A percentile compares a stretch with the other conserved stretches of the same genome.
Conservation (phyloP, 1,140 invertebrate species). For the Armadillidium nasatum region DNA sequence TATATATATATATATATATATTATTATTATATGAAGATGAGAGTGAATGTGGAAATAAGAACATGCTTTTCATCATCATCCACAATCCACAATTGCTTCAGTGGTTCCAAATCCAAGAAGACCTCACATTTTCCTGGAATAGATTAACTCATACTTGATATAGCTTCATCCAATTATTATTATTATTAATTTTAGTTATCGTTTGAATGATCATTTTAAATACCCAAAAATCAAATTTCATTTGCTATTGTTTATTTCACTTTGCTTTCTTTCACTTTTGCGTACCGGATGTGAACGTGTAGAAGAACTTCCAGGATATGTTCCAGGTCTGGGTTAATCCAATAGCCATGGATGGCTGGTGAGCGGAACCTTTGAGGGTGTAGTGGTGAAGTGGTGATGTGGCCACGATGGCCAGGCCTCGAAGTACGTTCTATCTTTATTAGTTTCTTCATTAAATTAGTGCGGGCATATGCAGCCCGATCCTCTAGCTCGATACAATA, state of each 20-base stretch:
- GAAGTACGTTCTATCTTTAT: constrained; percentile 34
- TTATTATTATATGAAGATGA: no score
- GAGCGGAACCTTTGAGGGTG: constrained; percentile 33
- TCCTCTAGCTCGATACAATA: constrained; percentile 31
- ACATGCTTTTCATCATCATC: not conserved
- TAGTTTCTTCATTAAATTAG: not conserved
- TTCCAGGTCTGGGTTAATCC: not conserved
- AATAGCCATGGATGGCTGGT: not conserved
- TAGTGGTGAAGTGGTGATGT: constrained; percentile 33
- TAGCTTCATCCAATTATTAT: no score
- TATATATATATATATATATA: no score
- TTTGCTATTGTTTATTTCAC: no score
- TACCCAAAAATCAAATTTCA: no score
- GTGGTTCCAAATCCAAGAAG: constrained; percentile 1
- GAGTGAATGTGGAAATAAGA: not conserved
- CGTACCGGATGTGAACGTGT: not conserved
- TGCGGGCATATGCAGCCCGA: not conserved
- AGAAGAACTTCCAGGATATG: not conserved
- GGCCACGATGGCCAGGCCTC: constrained; percentile 41
- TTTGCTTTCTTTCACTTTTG: no score
- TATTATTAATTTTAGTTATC: no score
- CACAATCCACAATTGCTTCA: constrained; percentile 7
- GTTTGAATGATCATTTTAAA: no score
- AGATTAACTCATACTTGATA: not conserved
- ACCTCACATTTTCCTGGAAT: not conserved